Percentiles rank a stretch among this genome's conserved stretches.
These are phyloP conservation scores for Xyrichtys novacula DNA, from an alignment of 2,797 vertebrate genomes.

Conservation along the genomic window DNA sequence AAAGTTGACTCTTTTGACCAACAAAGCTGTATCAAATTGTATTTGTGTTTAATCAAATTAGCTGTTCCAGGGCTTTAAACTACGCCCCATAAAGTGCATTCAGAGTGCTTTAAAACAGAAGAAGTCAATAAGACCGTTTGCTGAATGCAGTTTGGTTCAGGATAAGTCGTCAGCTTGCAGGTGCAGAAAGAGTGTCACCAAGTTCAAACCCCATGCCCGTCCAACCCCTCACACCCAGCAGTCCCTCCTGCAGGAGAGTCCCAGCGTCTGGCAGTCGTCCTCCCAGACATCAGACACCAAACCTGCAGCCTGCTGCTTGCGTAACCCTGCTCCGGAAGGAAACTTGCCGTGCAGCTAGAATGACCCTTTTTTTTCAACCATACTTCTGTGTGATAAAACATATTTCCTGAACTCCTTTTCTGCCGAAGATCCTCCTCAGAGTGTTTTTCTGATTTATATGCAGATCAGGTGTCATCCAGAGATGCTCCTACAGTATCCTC, in stretches of 20 bases:
- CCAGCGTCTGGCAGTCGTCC: slow-evolving; percentile 23
- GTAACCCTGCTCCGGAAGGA: slow-evolving; percentile 46
- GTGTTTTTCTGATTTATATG: slow-evolving; percentile 67
- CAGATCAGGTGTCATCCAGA: slow-evolving; percentile 55
- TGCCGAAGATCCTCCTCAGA: slow-evolving; percentile 46
- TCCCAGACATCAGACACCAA: slow-evolving; percentile 22
- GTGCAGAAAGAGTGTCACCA: slow-evolving; percentile 85
- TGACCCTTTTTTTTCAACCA: slow-evolving; percentile 19
- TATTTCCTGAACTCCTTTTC: slow-evolving; percentile 36
- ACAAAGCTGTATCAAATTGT: too few relatives aligned
- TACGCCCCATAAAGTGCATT: not conserved
- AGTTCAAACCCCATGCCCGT: slow-evolving; percentile 75
- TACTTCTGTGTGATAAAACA: slow-evolving; percentile 35
- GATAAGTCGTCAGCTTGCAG: slow-evolving; percentile 89
- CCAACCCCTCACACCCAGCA: slow-evolving; percentile 52
- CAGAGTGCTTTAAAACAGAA: not conserved
- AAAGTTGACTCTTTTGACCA: too few relatives aligned
- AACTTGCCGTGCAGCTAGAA: slow-evolving; percentile 24
- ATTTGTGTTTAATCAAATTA: too few relatives aligned
- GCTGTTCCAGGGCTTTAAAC: too few relatives aligned
- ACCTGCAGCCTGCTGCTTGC: slow-evolving; percentile 24
- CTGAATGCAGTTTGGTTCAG: slow-evolving; percentile 61
- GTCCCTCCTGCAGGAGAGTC: slow-evolving; percentile 72
- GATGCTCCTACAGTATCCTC: slow-evolving; percentile 49
- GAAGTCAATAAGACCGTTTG: not conserved